These are phyloP conservation scores for Zaprionus vittiger DNA, from an alignment of 1,140 invertebrate species.

Conservation along the genomic window DNA sequence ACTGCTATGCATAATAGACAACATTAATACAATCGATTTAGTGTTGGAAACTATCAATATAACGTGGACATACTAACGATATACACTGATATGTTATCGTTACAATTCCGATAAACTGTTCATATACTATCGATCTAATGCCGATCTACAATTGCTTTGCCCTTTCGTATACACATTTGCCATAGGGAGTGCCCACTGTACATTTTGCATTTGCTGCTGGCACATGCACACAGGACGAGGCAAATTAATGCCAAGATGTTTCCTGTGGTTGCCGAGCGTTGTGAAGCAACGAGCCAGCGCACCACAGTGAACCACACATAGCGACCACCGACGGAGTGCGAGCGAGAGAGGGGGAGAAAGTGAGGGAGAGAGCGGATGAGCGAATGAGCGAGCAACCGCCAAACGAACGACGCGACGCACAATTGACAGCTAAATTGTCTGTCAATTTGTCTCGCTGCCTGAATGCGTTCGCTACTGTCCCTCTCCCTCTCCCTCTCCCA, in stretches of 20 bases:
- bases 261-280: constrained; percentile 28
- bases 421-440: constrained; percentile 82
- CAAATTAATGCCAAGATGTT: constrained; percentile 55
- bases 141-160: background rate
- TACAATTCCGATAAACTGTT: background rate
- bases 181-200: constrained; percentile 9
- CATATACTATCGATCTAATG: too few relatives aligned
- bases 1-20: too few relatives aligned
- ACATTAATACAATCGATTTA: too few relatives aligned
- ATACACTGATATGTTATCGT: background rate
- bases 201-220: constrained; percentile 40
- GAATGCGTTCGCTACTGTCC: constrained; percentile 58
- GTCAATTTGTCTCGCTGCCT: constrained; percentile 79
- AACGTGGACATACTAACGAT: too few relatives aligned
- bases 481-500: background rate
- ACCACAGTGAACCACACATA: constrained; percentile 14
- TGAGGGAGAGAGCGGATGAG: background rate
- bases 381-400: constrained; percentile 29
- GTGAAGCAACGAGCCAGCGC: background rate
- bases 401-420: constrained; percentile 61
- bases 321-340: background rate
- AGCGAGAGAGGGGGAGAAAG: background rate
- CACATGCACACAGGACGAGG: constrained; percentile 11
- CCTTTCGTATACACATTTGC: background rate
- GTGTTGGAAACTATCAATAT: too few relatives aligned